These are phyloP conservation scores for Henricia sp. DNA, from an alignment of 53 echinoderm and acorn worm species.

Conservation along the genomic window DNA sequence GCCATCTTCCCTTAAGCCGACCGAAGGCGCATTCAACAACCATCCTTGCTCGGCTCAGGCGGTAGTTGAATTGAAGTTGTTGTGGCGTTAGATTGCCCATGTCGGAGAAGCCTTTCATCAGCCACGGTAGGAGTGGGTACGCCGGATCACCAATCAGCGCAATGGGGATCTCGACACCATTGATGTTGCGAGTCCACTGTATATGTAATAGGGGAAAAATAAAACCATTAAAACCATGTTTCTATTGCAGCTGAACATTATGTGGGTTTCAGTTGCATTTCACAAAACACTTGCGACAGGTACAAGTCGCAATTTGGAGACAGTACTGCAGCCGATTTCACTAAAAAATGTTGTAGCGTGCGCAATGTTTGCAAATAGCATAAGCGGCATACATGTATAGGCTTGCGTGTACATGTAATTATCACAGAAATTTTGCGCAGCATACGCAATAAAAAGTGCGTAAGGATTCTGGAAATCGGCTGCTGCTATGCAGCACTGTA, in stretches of 20 bases:
- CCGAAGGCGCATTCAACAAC: conserved; percentile 76
- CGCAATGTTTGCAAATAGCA: neutral
- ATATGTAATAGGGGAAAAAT: neutral
- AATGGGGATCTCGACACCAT: neutral
- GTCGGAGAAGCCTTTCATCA: conserved; percentile 72
- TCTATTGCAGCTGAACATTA: neutral
- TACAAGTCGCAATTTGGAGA: neutral
- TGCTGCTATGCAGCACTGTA: neutral
- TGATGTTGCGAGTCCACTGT: neutral
- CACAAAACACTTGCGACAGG: too few species aligned
- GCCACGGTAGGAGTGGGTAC: conserved; percentile 72
- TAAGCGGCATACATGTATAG: neutral
- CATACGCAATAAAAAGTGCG: too few species aligned
- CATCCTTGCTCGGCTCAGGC: conserved; percentile 66
- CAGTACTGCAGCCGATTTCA: neutral
- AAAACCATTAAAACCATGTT: neutral
- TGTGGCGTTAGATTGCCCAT: neutral
- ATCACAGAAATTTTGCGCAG: too few species aligned
- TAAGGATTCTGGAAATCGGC: neutral
- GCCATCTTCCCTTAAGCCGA: conserved; percentile 75
- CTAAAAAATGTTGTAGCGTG: too few species aligned
- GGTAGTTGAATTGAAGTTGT: conserved; percentile 53
- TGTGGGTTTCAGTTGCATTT: neutral
- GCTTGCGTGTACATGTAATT: neutral
- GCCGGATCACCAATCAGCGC: conserved; percentile 72